A percentile compares a stretch with the other conserved stretches of the same genome.
Conservation (phyloP, 2,113 vertebrate species). For the Morone saxatilis region DNA sequence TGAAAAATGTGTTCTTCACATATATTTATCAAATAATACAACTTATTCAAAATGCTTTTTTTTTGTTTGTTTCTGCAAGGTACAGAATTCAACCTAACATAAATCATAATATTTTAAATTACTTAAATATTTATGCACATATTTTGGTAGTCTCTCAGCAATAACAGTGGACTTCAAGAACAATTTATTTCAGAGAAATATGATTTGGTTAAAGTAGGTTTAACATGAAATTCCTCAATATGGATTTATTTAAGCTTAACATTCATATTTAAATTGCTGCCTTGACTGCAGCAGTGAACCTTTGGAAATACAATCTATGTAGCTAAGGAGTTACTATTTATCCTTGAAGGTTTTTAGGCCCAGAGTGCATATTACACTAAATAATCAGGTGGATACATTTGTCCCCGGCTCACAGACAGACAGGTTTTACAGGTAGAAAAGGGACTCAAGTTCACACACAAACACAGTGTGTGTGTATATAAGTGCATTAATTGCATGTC, state of each 20-base stretch:
- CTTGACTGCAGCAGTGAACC: constrained; percentile 19
- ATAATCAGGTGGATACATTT: constrained; percentile 54
- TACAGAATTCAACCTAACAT: not conserved
- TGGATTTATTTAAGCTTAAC: constrained; percentile 43
- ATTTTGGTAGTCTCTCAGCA: not conserved
- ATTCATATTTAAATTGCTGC: constrained; percentile 57
- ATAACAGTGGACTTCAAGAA: not conserved
- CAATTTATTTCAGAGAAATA: constrained; percentile 30
- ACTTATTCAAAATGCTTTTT: not conserved
- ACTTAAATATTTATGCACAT: constrained; percentile 16
- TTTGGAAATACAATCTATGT: constrained; percentile 28
- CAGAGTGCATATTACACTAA: constrained; percentile 40
- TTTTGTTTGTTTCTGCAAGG: not conserved
- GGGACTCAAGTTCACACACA: constrained; percentile 17
- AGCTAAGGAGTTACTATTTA: constrained; percentile 45
- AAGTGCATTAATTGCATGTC: constrained; percentile 30
- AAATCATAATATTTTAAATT: constrained; percentile 8
- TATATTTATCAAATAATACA: not conserved
- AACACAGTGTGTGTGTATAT: not conserved
- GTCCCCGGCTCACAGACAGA: constrained; percentile 21
- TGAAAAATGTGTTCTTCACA: too few relatives aligned
- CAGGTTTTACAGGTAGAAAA: constrained; percentile 58
- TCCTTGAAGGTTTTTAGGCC: constrained; percentile 27
- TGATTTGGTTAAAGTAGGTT: constrained; percentile 28
- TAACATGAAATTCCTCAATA: constrained; percentile 17